Percentiles rank a stretch among this genome's conserved stretches.
These are phyloP conservation scores for Thysanoteuthis rhombus DNA, from an alignment of 2,888 invertebrate species.

Conservation along the genomic window DNA sequence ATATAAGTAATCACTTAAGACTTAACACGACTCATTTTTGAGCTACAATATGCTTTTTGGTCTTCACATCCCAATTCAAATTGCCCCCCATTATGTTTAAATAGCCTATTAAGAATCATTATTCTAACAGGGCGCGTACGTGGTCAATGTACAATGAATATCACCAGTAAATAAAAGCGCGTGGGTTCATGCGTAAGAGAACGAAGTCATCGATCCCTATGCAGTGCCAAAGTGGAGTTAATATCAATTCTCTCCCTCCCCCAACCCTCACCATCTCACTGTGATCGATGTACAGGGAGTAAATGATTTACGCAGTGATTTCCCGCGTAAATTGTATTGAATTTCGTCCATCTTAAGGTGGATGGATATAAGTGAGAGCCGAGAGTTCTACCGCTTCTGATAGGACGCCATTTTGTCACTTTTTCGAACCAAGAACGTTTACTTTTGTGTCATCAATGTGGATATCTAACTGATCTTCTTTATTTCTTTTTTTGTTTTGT, in stretches of 20 bases:
- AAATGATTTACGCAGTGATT: background rate
- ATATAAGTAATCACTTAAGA: too few relatives aligned
- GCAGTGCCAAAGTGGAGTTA: background rate
- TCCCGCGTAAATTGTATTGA: background rate
- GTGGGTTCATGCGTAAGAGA: background rate
- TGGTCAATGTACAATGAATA: background rate
- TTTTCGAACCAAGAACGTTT: background rate
- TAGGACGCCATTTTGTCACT: background rate
- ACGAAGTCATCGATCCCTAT: background rate
- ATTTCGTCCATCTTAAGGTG: background rate
- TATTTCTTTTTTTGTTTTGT: background rate
- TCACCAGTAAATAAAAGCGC: background rate
- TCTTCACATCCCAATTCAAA: too few relatives aligned
- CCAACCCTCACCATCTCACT: background rate
- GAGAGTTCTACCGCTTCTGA: background rate
- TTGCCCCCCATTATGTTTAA: too few relatives aligned
- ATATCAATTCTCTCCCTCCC: background rate
- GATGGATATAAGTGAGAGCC: background rate
- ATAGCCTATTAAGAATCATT: too few relatives aligned
- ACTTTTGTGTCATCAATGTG: background rate
- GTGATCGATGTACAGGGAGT: background rate
- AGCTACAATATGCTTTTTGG: too few relatives aligned
- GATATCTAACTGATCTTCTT: background rate
- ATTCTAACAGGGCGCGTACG: too few relatives aligned
- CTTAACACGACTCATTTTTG: too few relatives aligned